Evolutionary conservation across 2,797 vertebrate genomes (phyloP).

Genomic region (Megalops cyprinoides): DNA sequence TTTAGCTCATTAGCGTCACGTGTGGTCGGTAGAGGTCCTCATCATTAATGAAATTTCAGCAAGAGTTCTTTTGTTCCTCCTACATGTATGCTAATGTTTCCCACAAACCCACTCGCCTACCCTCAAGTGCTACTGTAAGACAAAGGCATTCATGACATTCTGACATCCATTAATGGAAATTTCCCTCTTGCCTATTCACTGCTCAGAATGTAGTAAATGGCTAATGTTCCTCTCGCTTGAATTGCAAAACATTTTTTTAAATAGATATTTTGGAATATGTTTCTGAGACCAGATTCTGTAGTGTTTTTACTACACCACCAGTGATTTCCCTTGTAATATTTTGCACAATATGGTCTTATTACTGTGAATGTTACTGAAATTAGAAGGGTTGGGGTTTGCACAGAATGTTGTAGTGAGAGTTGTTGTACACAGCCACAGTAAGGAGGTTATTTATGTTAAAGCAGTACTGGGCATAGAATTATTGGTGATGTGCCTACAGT

Average conservation of each 20-base stretch:
- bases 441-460: background rate
- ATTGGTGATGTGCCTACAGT: background rate
- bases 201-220: background rate
- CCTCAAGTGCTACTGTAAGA: background rate
- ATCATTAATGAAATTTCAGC: background rate
- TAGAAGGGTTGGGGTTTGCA: background rate
- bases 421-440: background rate
- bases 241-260: background rate
- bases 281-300: background rate
- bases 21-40: background rate
- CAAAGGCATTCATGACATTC: background rate
- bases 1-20: background rate
- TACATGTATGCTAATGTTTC: background rate
- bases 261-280: background rate
- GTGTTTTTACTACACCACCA: background rate
- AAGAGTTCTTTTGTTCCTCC: background rate
- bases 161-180: conserved; percentile 4
- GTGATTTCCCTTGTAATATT: no score
- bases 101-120: background rate
- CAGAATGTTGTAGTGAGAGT: background rate
- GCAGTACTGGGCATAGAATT: background rate
- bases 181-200: background rate
- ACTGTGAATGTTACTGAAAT: background rate
- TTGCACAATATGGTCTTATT: background rate
- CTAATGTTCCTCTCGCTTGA: background rate